Percentiles rank a stretch among this genome's conserved stretches.
These are phyloP conservation scores for Macrostomum lignano DNA, from an alignment of 1,140 invertebrate species.

Conservation along the genomic window DNA sequence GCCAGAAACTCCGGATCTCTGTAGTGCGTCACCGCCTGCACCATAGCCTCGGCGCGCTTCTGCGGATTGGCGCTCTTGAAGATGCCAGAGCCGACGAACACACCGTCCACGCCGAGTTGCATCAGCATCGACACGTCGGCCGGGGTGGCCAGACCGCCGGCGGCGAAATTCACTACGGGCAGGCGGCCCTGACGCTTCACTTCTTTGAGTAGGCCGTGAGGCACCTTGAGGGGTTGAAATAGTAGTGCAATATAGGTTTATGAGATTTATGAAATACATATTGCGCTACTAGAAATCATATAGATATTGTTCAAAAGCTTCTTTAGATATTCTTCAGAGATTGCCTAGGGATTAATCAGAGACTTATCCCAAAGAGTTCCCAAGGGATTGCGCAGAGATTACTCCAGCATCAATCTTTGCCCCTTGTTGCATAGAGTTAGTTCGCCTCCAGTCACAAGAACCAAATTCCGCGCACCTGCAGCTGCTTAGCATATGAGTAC, in stretches of 20 bases:
- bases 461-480: conserved; percentile 8
- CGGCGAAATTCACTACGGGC: conserved; percentile 20
- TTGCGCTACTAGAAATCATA: no score
- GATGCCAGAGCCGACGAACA: conserved; percentile 18
- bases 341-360: no score
- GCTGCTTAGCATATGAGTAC: conserved; percentile 14
- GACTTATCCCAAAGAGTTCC: no score
- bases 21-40: conserved; percentile 19
- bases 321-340: no score
- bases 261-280: no score
- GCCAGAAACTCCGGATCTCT: conserved; percentile 13
- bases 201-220: conserved; percentile 14
- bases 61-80: conserved; percentile 16
- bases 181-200: conserved; percentile 15
- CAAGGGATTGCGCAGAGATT: conserved; percentile 1
- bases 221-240: no score
- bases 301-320: no score
- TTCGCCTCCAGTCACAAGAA: neutral
- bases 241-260: no score
- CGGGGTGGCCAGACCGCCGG: conserved; percentile 19
- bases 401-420: neutral
- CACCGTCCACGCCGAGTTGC: conserved; percentile 19
- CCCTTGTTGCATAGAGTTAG: neutral
- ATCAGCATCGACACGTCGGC: conserved; percentile 19
- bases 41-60: conserved; percentile 14